These are phyloP conservation scores for Halictus ligatus DNA, from an alignment of 2,888 invertebrate species.

Conservation along the genomic window DNA sequence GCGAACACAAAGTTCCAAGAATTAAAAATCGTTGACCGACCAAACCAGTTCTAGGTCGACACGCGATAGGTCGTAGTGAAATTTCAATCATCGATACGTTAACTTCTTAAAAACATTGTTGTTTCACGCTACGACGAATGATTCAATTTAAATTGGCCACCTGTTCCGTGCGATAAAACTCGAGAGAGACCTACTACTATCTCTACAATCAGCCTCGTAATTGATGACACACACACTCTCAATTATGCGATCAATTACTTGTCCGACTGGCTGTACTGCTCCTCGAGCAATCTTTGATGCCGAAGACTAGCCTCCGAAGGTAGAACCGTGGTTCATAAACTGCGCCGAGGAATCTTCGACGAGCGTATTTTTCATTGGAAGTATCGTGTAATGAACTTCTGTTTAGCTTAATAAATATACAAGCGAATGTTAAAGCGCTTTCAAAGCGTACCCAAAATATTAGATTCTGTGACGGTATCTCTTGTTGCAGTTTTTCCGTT, in stretches of 20 bases:
- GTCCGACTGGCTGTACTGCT: constrained; percentile 10
- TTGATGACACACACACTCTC: neutral
- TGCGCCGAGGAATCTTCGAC: constrained; percentile 32
- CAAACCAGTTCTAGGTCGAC: constrained; percentile 29
- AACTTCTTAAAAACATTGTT: constrained; percentile 3
- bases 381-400: constrained; percentile 39
- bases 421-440: constrained; percentile 59
- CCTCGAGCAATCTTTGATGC: constrained; percentile 34
- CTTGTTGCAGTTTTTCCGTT: neutral
- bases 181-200: constrained; percentile 10
- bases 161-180: constrained; percentile 32
- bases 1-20: neutral
- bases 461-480: constrained; percentile 42
- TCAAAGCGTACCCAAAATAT: constrained; percentile 68
- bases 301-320: constrained; percentile 46
- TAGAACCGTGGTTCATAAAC: constrained; percentile 30
- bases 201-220: no score
- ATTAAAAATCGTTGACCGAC: constrained; percentile 27
- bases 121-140: constrained; percentile 29
- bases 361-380: constrained; percentile 36
- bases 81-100: constrained; percentile 34
- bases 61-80: constrained; percentile 21
- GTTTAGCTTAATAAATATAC: constrained; percentile 41
- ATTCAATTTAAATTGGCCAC: constrained; percentile 52
- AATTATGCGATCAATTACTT: no score